Evolutionary conservation across 2,888 invertebrate species (phyloP).

Genomic region (Conomelus anceps): DNA sequence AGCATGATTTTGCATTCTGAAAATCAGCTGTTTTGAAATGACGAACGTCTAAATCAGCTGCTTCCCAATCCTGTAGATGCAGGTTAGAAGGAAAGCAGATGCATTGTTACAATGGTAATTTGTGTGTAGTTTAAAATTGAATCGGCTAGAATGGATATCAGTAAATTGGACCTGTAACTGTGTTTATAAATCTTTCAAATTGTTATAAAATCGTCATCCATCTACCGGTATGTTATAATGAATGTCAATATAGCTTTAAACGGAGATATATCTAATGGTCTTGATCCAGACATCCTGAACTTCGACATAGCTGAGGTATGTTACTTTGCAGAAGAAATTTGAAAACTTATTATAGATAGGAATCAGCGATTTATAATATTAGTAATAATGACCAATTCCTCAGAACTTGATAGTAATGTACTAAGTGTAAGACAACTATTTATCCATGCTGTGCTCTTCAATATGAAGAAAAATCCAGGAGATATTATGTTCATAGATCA

Average conservation of each 20-base stretch:
- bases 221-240: background rate
- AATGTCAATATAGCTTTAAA: background rate
- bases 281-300: conserved; percentile 17
- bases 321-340: background rate
- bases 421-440: too few species aligned
- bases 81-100: background rate
- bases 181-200: too few species aligned
- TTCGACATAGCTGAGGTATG: conserved; percentile 21
- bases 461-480: too few species aligned
- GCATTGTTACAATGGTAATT: background rate
- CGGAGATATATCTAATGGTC: background rate
- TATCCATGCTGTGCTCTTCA: too few species aligned
- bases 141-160: background rate
- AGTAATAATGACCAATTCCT: too few species aligned
- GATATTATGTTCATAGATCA: too few species aligned
- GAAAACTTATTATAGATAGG: background rate
- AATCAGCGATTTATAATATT: background rate
- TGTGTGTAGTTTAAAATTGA: background rate
- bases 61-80: background rate
- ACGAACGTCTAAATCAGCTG: background rate
- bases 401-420: too few species aligned
- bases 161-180: background rate
- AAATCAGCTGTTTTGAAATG: background rate
- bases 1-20: too few species aligned
- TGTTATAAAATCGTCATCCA: background rate